phyloP scores from a whole-genome alignment of 2,797 vertebrate genomes.

The Sardinella longiceps region DNA sequence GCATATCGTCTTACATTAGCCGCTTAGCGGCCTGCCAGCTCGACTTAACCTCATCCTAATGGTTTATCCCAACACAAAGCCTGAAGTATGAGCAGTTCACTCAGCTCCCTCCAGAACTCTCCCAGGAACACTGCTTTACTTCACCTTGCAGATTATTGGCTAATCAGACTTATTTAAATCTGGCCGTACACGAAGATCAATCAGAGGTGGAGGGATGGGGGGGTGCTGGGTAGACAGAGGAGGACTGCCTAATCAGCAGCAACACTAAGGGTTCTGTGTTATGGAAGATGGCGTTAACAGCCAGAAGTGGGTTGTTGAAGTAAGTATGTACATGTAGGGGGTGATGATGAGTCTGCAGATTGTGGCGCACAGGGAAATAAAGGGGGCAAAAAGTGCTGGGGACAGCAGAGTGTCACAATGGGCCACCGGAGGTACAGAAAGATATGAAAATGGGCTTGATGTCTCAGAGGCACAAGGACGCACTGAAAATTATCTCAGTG shows the following conservation, averaged over 20 bases:
- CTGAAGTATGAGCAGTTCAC: not conserved
- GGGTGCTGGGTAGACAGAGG: not conserved
- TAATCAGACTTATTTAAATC: slow-evolving; percentile 57
- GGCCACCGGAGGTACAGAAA: not conserved
- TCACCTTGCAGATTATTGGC: slow-evolving; percentile 50
- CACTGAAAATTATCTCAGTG: not conserved
- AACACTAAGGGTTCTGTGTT: slow-evolving; percentile 46
- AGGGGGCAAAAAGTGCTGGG: slow-evolving; percentile 44
- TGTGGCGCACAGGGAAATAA: slow-evolving; percentile 36
- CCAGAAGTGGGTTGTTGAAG: not conserved
- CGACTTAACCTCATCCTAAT: slow-evolving; percentile 1
- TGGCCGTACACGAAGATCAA: slow-evolving; percentile 44
- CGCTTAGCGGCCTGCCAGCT: slow-evolving; percentile 1
- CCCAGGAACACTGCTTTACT: not conserved
- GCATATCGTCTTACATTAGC: slow-evolving; percentile 13
- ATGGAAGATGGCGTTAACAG: not conserved
- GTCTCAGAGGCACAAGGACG: not conserved
- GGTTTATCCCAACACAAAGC: slow-evolving; percentile 11
- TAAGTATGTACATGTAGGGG: slow-evolving; percentile 30
- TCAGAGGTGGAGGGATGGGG: slow-evolving; percentile 33
- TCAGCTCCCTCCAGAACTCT: not conserved
- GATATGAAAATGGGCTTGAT: not conserved
- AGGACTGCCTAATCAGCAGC: slow-evolving; percentile 48
- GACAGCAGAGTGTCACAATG: slow-evolving; percentile 39
- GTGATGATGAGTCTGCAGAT: slow-evolving; percentile 52